phyloP scores from a whole-genome alignment of 1,140 invertebrate species.

The Charaxes varanes region DNA sequence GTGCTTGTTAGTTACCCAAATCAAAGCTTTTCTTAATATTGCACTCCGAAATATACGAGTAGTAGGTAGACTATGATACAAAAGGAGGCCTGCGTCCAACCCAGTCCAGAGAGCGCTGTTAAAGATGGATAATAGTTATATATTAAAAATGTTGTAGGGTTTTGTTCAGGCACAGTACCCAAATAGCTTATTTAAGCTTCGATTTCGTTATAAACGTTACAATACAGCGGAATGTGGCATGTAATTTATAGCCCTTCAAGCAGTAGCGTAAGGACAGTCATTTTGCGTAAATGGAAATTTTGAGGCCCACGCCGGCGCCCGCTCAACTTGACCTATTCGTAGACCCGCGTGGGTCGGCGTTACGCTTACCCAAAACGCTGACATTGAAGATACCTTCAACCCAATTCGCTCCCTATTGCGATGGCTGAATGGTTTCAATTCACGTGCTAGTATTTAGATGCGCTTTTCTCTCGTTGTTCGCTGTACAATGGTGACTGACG shows the following conservation, averaged over 20 bases:
- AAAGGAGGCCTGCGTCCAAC: too few relatives aligned
- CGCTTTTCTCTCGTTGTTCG: slow-evolving; percentile 3
- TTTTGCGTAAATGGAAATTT: slow-evolving; percentile 39
- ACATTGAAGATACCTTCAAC: slow-evolving; percentile 4
- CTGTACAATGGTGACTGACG: slow-evolving; percentile 11
- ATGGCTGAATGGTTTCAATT: background rate
- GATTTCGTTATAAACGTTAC: too few relatives aligned
- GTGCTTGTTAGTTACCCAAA: too few relatives aligned
- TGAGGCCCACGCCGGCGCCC: slow-evolving; percentile 17
- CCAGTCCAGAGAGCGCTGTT: too few relatives aligned
- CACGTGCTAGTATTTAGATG: background rate
- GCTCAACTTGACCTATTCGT: slow-evolving; percentile 44
- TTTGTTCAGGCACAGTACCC: too few relatives aligned
- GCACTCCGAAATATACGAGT: too few relatives aligned
- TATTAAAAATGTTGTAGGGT: too few relatives aligned
- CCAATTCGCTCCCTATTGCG: background rate
- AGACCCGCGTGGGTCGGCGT: slow-evolving; percentile 26
- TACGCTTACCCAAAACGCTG: slow-evolving; percentile 11
- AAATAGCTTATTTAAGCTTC: too few relatives aligned
- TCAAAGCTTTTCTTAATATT: too few relatives aligned
- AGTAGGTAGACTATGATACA: too few relatives aligned
- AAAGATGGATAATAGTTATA: too few relatives aligned
- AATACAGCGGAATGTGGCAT: too few relatives aligned
- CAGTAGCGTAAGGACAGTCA: slow-evolving; percentile 17
- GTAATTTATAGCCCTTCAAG: slow-evolving; percentile 7